phyloP scores from a whole-genome alignment of 2,888 invertebrate species.

The Sesamia inferens region DNA sequence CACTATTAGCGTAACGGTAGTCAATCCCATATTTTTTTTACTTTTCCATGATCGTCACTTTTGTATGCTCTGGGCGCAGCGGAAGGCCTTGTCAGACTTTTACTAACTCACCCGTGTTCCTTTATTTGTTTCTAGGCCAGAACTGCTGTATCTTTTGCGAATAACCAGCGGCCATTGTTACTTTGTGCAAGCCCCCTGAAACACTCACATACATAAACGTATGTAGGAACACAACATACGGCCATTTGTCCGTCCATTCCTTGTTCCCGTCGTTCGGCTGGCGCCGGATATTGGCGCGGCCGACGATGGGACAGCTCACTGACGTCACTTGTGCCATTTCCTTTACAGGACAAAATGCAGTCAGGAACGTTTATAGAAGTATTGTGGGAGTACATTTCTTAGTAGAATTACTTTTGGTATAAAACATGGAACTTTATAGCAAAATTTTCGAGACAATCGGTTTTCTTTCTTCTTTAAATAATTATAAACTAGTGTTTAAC shows the following conservation, averaged over 20 bases:
- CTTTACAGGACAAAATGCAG: conserved; percentile 31
- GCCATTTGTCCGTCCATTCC: not conserved
- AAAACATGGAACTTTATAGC: not conserved
- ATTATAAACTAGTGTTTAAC: too few relatives aligned
- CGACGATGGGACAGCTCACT: not conserved
- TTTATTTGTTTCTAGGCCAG: too few relatives aligned
- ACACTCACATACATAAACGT: too few relatives aligned
- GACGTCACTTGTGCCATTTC: conserved; percentile 34
- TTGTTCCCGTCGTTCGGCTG: not conserved
- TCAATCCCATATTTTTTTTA: not conserved
- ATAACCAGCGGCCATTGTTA: too few relatives aligned
- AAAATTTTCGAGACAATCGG: not conserved
- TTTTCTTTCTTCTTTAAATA: too few relatives aligned
- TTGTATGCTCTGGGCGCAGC: too few relatives aligned
- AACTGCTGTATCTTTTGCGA: too few relatives aligned
- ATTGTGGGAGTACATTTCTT: not conserved
- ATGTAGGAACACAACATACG: not conserved
- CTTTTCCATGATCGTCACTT: not conserved
- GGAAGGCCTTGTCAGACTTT: too few relatives aligned
- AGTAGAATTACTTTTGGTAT: not conserved
- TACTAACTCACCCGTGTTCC: too few relatives aligned
- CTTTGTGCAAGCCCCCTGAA: not conserved
- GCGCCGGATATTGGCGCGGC: conserved; percentile 49
- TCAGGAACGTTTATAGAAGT: conserved; percentile 1
- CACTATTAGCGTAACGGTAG: not conserved